These are phyloP conservation scores for Fistularia commersonii DNA, from an alignment of 2,797 vertebrate species.

Conservation along the genomic window DNA sequence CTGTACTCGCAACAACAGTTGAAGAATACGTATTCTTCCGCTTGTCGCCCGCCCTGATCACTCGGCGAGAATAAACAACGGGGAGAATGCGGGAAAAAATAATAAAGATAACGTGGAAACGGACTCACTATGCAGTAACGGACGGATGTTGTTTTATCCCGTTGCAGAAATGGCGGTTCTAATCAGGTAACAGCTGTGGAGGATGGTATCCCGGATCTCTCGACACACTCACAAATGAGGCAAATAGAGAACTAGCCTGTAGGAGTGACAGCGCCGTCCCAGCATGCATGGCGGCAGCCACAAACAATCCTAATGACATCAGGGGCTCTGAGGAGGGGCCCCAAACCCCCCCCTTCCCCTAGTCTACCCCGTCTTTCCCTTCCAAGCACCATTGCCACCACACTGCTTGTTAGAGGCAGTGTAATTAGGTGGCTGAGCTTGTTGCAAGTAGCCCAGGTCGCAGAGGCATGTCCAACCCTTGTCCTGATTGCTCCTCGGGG, in stretches of 20 bases:
- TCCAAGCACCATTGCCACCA: conserved; percentile 45
- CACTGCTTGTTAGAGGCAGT: conserved; percentile 87
- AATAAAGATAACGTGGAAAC: neutral
- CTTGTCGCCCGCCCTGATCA: too few species aligned
- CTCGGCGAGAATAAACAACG: too few species aligned
- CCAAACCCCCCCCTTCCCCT: conserved; percentile 20
- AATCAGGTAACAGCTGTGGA: conserved; percentile 19
- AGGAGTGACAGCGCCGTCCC: conserved; percentile 48
- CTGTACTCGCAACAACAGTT: too few species aligned
- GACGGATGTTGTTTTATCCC: neutral
- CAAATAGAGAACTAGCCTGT: conserved; percentile 40
- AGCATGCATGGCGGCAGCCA: conserved; percentile 59
- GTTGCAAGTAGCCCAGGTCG: conserved; percentile 90
- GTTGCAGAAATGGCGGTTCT: neutral
- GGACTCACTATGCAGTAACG: neutral
- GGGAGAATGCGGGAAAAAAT: too few species aligned
- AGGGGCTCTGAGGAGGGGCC: conserved; percentile 51
- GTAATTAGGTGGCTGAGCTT: conserved; percentile 89
- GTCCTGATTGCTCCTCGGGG: conserved; percentile 93
- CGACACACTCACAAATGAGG: conserved; percentile 53
- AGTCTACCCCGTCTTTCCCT: conserved; percentile 17
- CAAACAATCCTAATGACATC: conserved; percentile 67
- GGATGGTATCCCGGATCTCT: conserved; percentile 15
- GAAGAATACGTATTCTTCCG: too few species aligned
- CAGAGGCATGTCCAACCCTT: conserved; percentile 95